A percentile compares a stretch with the other conserved stretches of the same genome.
These are phyloP conservation scores for Heliocidaris erythrogramma DNA, from an alignment of 35 echinoderm and acorn worm genomes.

Conservation along the genomic window DNA sequence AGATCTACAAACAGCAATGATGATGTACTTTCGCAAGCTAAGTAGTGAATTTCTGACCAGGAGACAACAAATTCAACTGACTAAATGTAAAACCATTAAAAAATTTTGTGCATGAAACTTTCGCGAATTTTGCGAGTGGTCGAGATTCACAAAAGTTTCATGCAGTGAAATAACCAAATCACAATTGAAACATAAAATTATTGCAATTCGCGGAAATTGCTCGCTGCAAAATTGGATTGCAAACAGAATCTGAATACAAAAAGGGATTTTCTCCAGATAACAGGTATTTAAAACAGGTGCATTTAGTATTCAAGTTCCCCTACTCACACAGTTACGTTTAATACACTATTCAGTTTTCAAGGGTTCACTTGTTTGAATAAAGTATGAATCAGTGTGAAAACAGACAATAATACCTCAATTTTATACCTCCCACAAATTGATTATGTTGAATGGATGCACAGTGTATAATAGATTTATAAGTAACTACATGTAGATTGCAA, in stretches of 20 bases:
- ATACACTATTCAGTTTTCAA: not conserved
- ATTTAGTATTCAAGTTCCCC: not conserved
- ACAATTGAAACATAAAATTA: too few species aligned
- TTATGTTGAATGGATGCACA: not conserved
- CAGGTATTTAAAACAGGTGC: conserved; percentile 37
- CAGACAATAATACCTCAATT: not conserved
- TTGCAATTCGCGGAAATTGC: too few species aligned
- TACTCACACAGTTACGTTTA: not conserved
- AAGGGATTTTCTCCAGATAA: not conserved
- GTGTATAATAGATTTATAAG: not conserved
- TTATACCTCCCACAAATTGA: not conserved
- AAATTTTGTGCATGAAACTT: too few species aligned
- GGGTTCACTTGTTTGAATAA: not conserved
- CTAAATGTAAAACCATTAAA: too few species aligned
- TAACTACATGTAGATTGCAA: not conserved
- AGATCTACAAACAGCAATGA: too few species aligned
- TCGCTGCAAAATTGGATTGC: not conserved
- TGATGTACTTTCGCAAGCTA: too few species aligned
- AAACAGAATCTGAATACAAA: not conserved
- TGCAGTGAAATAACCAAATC: too few species aligned
- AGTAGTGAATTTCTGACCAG: too few species aligned
- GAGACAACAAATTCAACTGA: too few species aligned
- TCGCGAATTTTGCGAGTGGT: too few species aligned
- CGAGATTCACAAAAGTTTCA: too few species aligned
- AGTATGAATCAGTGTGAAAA: not conserved